Percentiles rank a stretch among this genome's conserved stretches.
These are phyloP conservation scores for Physocephala rufipes DNA, from an alignment of 2,888 invertebrate genomes.

Conservation along the genomic window DNA sequence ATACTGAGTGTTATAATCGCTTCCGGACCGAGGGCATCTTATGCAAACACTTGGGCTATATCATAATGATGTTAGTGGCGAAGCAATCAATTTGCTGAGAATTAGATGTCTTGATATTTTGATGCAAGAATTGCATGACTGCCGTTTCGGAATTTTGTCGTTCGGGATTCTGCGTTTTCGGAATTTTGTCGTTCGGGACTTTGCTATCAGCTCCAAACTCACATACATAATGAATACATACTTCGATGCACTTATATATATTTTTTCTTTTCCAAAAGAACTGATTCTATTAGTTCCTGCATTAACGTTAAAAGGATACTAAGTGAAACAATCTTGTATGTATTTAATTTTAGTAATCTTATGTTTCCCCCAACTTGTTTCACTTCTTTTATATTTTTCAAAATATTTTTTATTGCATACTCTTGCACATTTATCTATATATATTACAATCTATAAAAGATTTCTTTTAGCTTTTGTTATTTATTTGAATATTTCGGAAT, in stretches of 20 bases:
- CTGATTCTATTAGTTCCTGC: constrained; percentile 36
- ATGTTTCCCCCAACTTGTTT: constrained; percentile 1
- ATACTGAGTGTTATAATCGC: too few relatives aligned
- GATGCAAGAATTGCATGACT: too few relatives aligned
- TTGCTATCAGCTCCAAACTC: background rate
- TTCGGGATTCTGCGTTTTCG: too few relatives aligned
- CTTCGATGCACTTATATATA: constrained; percentile 27
- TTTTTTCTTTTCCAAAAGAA: constrained; percentile 40
- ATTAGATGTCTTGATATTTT: too few relatives aligned
- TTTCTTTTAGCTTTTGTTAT: constrained; percentile 10
- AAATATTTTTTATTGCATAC: background rate
- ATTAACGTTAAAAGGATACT: constrained; percentile 19
- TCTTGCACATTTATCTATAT: constrained; percentile 11
- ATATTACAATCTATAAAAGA: background rate
- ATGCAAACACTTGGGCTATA: too few relatives aligned
- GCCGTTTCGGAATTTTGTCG: too few relatives aligned
- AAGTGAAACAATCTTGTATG: constrained; percentile 8
- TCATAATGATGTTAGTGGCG: too few relatives aligned
- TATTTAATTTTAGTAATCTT: constrained; percentile 14
- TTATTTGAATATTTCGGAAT: constrained; percentile 27
- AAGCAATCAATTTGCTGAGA: too few relatives aligned
- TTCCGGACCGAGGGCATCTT: too few relatives aligned
- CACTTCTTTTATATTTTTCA: background rate
- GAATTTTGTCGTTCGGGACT: too few relatives aligned
- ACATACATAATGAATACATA: background rate